Evolutionary conservation across 1,140 invertebrate species (phyloP).

Genomic region (Tribolium madens): DNA sequence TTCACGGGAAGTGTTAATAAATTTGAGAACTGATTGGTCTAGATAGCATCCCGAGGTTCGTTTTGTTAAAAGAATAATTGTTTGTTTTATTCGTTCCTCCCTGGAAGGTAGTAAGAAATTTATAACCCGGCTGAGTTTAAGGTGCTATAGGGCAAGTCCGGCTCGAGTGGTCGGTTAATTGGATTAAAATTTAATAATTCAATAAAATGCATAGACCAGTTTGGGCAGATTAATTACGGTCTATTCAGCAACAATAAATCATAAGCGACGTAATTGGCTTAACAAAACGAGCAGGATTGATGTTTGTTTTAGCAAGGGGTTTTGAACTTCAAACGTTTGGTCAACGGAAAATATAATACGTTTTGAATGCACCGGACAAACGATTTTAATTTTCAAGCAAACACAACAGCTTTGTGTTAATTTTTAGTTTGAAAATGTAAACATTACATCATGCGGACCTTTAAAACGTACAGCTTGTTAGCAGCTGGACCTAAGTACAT

Average conservation of each 20-base stretch:
- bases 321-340: constrained; percentile 37
- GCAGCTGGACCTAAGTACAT: constrained; percentile 6
- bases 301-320: constrained; percentile 35
- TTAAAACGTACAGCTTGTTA: constrained; percentile 19
- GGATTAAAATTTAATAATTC: constrained; percentile 46
- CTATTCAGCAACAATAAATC: constrained; percentile 45
- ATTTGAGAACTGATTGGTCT: not conserved
- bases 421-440: constrained; percentile 21
- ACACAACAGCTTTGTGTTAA: constrained; percentile 32
- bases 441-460: constrained; percentile 14
- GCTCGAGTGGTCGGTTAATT: constrained; percentile 29
- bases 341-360: constrained; percentile 36
- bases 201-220: constrained; percentile 41
- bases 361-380: constrained; percentile 35
- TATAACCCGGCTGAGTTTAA: not conserved
- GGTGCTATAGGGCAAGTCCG: constrained; percentile 1
- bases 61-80: constrained; percentile 6
- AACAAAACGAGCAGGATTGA: constrained; percentile 42
- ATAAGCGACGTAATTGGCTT: constrained; percentile 46
- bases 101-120: not conserved
- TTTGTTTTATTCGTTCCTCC: not conserved
- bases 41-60: not conserved
- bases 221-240: constrained; percentile 44
- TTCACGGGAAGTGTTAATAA: not conserved
- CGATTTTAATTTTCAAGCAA: constrained; percentile 30